Evolutionary conservation across 1,140 invertebrate genomes (phyloP).

Genomic region (honey bee (Apis mellifera)): DNA sequence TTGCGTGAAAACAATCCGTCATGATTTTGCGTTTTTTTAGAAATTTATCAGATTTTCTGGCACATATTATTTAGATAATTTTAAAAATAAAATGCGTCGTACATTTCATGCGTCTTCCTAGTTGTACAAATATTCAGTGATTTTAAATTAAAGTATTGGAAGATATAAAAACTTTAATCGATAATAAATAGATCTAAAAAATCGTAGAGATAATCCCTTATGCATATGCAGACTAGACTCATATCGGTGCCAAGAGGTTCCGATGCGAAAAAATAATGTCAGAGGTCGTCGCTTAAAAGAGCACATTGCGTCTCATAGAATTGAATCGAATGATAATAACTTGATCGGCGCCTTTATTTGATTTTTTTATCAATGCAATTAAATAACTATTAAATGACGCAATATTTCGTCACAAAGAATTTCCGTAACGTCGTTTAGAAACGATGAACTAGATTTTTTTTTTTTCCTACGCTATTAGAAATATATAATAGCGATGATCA

Average conservation of each 20-base stretch:
- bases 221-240: not conserved
- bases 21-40: not conserved
- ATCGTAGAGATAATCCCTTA: conserved; percentile 4
- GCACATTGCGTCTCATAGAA: conserved; percentile 18
- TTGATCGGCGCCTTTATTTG: conserved; percentile 4
- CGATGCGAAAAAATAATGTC: conserved; percentile 25
- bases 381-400: not conserved
- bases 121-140: not conserved
- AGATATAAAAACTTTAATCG: not conserved
- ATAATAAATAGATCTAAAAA: conserved; percentile 5
- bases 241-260: conserved; percentile 24
- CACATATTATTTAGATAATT: not conserved
- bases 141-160: not conserved
- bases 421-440: no score
- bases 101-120: not conserved
- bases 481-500: not conserved
- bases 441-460: not conserved
- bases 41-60: not conserved
- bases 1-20: conserved; percentile 12
- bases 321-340: conserved; percentile 34
- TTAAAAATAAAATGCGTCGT: not conserved
- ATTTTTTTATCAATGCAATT: not conserved
- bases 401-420: not conserved
- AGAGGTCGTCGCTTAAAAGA: conserved; percentile 31
- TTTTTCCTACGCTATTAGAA: conserved; percentile 1